Conservation (phyloP, 2,888 invertebrate genomes). For the Torymus aiolomorphi region DNA sequence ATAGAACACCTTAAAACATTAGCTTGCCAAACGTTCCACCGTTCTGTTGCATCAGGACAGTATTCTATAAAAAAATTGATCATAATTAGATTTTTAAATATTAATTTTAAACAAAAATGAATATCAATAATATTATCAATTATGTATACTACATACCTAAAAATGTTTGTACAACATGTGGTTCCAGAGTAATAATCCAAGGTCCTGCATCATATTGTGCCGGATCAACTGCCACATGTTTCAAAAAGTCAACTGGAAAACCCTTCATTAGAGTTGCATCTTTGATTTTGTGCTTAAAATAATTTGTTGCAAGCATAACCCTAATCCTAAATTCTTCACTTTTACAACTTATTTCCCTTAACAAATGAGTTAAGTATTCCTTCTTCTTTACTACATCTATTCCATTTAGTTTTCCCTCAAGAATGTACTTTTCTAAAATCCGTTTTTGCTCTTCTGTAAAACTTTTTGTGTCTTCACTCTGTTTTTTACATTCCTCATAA, state of each 20-base stretch:
- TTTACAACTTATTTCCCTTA: slow-evolving; percentile 70
- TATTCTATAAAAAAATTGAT: slow-evolving; percentile 77
- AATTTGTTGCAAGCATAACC: slow-evolving; percentile 80
- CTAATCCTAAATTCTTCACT: slow-evolving; percentile 82
- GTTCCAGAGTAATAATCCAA: slow-evolving; percentile 88
- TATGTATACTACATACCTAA: slow-evolving; percentile 75
- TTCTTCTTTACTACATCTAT: slow-evolving; percentile 80
- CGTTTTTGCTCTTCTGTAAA: slow-evolving; percentile 81
- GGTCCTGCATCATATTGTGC: slow-evolving; percentile 83
- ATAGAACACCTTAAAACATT: slow-evolving; percentile 84
- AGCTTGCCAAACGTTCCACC: slow-evolving; percentile 93
- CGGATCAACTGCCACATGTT: slow-evolving; percentile 81
- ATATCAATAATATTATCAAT: neutral
- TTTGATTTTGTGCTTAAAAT: slow-evolving; percentile 82
- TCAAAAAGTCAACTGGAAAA: slow-evolving; percentile 84
- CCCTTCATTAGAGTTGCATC: slow-evolving; percentile 83
- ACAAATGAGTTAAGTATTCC: slow-evolving; percentile 61
- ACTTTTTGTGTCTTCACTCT: slow-evolving; percentile 75
- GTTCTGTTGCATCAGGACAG: slow-evolving; percentile 86
- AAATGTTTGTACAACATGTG: slow-evolving; percentile 84
- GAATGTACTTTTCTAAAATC: slow-evolving; percentile 85
- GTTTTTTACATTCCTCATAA: slow-evolving; percentile 82
- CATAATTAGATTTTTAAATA: neutral
- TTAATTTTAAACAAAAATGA: too few relatives aligned
- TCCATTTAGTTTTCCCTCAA: slow-evolving; percentile 91